Evolutionary conservation across 2,113 vertebrate genomes (phyloP), one percentile per base, ranked within the genome.

Genomic region (Neomonachus schauinslandi): DNA sequence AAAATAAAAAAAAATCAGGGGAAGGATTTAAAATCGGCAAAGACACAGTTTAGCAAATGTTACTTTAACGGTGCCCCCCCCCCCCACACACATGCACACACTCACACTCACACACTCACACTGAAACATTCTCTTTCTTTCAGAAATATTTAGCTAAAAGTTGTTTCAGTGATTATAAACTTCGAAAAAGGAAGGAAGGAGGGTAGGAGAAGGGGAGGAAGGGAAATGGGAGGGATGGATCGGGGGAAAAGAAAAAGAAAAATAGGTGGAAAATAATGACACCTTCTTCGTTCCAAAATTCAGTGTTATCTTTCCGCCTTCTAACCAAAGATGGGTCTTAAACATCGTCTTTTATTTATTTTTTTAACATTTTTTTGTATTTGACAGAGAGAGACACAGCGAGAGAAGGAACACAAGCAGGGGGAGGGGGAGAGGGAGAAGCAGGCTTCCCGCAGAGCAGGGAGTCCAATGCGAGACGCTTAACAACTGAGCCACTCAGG

Each of bases 1-100:
- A 92, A 89, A 72, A 79, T 15, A 63, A 57, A 83, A 80, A 79
- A 85, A 46, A 2, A 49, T 87, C 12, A 67, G 36, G 46, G 46
- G 22, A 95, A 79, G 24, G 4, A 28, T 46, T 90, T 86, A 51
- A 97, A 81, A 81, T 65, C 31, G 5, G 7, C 21, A 49, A 82
- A 91, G 81, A 72, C 26, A 57, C 2, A 61, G 12, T 89, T 91
- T 79, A 94, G 26, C 55, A 98, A 86, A 51, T 69, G 13, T 82
- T 80, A 59, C 13, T 89, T 86, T 81, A 77, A 55, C 14, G 57
- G 7, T 31, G 10, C 7, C n/a, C n/a, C n/a, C n/a, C n/a, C n/a
- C n/a, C n/a, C n/a, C n/a, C 0, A 15, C 72, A 51, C 8, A 33
- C n/a, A 46, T 0, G 28, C 10, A 61, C 2, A 39, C 1, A 61